Percentiles rank a stretch among this genome's conserved stretches.
Evolutionary conservation across 2,113 vertebrate species (phyloP).

Genomic region (Sula dactylatra): DNA sequence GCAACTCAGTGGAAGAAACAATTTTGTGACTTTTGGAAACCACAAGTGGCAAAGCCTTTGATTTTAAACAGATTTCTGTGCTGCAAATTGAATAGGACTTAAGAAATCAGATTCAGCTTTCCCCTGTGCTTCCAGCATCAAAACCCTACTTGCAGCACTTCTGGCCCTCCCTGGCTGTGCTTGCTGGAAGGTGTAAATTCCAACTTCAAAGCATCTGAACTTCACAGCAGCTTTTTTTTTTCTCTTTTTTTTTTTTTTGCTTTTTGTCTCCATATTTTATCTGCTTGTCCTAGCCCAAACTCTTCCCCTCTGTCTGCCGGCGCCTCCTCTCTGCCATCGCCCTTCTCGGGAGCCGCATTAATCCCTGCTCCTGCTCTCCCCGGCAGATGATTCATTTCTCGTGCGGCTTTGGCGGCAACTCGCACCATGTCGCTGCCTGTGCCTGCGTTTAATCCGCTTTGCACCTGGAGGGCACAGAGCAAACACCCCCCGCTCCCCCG

Average conservation of each 20-base stretch:
- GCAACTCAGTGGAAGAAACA: neutral
- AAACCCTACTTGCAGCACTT: neutral
- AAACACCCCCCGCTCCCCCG: neutral
- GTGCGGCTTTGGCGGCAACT: fast-evolving
- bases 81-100: neutral
- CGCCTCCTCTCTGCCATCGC: neutral
- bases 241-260: fast-evolving
- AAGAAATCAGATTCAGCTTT: neutral
- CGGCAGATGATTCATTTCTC: neutral
- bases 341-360: neutral
- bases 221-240: neutral
- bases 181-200: neutral
- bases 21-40: neutral
- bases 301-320: neutral
- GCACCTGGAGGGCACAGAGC: neutral
- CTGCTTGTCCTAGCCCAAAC: neutral
- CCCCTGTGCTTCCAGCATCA: neutral
- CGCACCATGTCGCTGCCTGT: fast-evolving
- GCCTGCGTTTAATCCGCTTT: neutral
- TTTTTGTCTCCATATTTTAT: neutral
- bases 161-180: neutral
- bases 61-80: neutral
- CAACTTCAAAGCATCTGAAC: neutral
- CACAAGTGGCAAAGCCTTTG: neutral
- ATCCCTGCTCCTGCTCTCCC: neutral